These are phyloP conservation scores for Trichonephila clavata DNA, from an alignment of 1,140 invertebrate genomes.

Conservation along the genomic window DNA sequence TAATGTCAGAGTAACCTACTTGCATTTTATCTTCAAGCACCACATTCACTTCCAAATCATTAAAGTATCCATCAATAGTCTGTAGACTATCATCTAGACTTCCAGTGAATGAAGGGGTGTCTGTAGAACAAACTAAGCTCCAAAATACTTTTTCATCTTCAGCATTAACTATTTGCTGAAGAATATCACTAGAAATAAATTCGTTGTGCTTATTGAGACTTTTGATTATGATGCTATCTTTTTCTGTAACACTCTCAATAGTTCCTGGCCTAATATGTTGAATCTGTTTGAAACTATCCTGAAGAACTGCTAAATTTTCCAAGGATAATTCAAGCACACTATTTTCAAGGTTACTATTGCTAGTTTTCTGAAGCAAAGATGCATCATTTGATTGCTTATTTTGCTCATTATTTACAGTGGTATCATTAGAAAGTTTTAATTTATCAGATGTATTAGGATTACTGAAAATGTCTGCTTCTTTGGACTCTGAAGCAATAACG, in stretches of 20 bases:
- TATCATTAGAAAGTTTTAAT: constrained; percentile 5
- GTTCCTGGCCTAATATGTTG: background rate
- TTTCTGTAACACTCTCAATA: background rate
- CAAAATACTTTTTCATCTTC: constrained; percentile 76
- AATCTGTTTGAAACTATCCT: constrained; percentile 52
- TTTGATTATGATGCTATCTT: constrained; percentile 9
- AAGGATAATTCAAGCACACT: constrained; percentile 59
- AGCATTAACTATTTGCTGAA: constrained; percentile 56
- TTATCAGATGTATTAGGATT: constrained; percentile 1
- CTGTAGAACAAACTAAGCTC: constrained; percentile 68
- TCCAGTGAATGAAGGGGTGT: constrained; percentile 42
- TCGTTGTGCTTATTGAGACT: constrained; percentile 18
- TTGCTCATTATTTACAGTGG: background rate
- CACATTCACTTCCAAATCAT: constrained; percentile 21
- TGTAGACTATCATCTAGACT: constrained; percentile 64
- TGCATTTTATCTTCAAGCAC: constrained; percentile 21
- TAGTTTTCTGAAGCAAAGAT: constrained; percentile 43
- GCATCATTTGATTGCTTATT: background rate
- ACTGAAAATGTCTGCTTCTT: constrained; percentile 32
- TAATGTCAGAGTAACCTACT: constrained; percentile 17
- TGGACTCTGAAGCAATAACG: background rate
- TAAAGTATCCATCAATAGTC: constrained; percentile 66
- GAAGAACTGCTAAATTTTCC: constrained; percentile 63
- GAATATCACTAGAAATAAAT: constrained; percentile 38
- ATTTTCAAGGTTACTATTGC: background rate